Base-by-base conservation (phyloP, 1,140 invertebrate genomes). In the Epicauta chinensis region DNA sequence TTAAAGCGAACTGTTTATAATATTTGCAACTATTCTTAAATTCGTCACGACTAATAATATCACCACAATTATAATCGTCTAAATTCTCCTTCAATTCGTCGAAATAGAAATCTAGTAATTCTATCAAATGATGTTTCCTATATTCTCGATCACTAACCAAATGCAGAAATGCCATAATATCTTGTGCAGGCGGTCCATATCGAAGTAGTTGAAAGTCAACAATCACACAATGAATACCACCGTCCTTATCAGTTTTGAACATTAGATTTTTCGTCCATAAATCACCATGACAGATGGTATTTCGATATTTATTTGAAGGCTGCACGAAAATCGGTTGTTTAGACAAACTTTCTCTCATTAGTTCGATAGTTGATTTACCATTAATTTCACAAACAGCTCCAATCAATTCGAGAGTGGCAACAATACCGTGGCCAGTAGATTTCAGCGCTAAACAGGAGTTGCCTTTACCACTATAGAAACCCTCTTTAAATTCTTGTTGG, bases 141-240 rank as follows among this genome's bases (percentile, higher is more conserved):
- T 75, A 70, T 5, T 63, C 44, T 4, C 64, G 55, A 5, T 63
- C 62, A 0, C 66, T 60, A 16, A 62, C 65, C 0, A 73, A 41
- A 51, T 72, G 71, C 1, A 75, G 35, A 2, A 74, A 57, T 10
- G 65, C 61, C 2, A 68, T 48, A 0, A 74, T 42, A 47, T 80
- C 78, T 12, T 75, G 72, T 0, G 71, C 71, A 6, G 75, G 61
- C 2, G 77, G 76, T 7, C 64, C 63, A 12, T 77, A 77, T 2
- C 77, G 67, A 50, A 75, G 52, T 6, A 73, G 55, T 56, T 78
- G 77, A 40, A 75, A 73, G 51, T 79, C 76, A 12, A 79, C 67
- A n/a, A 78, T 63, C 29, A 69, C 64, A 32, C 73, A 76, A 16
- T 63, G 58, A 3, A 61, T 54, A 0, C 64, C 51, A 6, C 29